Evolutionary conservation across 2,888 invertebrate genomes (phyloP).

Genomic region (Eupithecia pulchellata): DNA sequence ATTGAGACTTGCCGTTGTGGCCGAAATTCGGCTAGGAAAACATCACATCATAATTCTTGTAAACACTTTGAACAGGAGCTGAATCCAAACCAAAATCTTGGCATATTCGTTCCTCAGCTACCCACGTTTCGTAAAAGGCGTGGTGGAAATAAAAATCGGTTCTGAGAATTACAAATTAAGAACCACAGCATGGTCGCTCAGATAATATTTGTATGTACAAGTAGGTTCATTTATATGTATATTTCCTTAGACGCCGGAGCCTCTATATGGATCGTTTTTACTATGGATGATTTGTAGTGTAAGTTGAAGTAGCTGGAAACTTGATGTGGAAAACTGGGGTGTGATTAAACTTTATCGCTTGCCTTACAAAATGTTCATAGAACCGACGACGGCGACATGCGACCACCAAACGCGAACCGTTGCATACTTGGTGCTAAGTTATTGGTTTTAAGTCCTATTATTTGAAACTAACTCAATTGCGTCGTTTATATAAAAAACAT

Average conservation of each 20-base stretch:
- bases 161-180: neutral
- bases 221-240: conserved; percentile 3
- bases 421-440: neutral
- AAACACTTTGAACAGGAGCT: neutral
- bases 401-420: neutral
- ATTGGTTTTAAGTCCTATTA: conserved; percentile 10
- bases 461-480: conserved; percentile 5
- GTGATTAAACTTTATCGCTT: neutral
- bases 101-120: neutral
- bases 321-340: neutral
- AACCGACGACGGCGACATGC: neutral
- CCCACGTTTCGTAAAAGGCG: neutral
- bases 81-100: neutral
- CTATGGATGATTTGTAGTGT: conserved; percentile 5
- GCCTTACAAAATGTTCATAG: neutral
- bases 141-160: conserved; percentile 1
- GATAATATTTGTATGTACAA: neutral
- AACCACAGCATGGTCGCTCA: conserved; percentile 5
- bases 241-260: conserved; percentile 11
- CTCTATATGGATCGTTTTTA: neutral
- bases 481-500: neutral
- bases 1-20: neutral
- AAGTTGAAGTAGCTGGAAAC: neutral
- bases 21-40: neutral
- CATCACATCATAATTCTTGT: neutral